phyloP scores from a whole-genome alignment of 2,888 invertebrate genomes.

The Cheilosia variabilis region DNA sequence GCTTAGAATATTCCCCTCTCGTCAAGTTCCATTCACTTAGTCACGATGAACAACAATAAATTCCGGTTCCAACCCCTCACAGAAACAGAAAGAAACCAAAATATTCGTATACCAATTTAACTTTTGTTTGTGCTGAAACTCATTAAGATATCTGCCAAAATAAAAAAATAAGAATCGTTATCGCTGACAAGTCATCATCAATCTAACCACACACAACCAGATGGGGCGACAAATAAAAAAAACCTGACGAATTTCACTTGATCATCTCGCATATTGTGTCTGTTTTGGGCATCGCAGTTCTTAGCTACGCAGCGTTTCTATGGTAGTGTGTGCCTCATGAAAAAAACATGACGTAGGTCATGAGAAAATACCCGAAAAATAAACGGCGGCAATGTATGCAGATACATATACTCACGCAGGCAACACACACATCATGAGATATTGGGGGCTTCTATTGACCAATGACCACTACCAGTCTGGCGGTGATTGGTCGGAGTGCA shows the following conservation, averaged over 20 bases:
- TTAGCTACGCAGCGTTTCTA: background rate
- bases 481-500: background rate
- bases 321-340: conserved; percentile 1
- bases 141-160: conserved; percentile 42
- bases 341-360: conserved; percentile 59
- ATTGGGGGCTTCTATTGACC: too few species aligned
- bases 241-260: conserved; percentile 16
- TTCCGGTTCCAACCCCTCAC: conserved; percentile 13
- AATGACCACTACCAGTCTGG: background rate
- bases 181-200: conserved; percentile 54
- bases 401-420: too few species aligned
- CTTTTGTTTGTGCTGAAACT: conserved; percentile 24
- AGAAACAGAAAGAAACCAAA: conserved; percentile 26
- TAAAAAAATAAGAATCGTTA: conserved; percentile 9
- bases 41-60: conserved; percentile 20
- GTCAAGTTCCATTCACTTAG: background rate
- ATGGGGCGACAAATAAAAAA: background rate
- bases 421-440: too few species aligned
- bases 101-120: too few species aligned
- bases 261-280: conserved; percentile 32
- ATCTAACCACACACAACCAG: conserved; percentile 12
- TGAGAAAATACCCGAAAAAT: conserved; percentile 39
- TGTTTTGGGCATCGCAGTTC: conserved; percentile 16
- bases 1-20: background rate
- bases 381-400: background rate